Evolutionary conservation across 23 tunicate genomes (phyloP).

Genomic region (Trididemnum clinides): DNA sequence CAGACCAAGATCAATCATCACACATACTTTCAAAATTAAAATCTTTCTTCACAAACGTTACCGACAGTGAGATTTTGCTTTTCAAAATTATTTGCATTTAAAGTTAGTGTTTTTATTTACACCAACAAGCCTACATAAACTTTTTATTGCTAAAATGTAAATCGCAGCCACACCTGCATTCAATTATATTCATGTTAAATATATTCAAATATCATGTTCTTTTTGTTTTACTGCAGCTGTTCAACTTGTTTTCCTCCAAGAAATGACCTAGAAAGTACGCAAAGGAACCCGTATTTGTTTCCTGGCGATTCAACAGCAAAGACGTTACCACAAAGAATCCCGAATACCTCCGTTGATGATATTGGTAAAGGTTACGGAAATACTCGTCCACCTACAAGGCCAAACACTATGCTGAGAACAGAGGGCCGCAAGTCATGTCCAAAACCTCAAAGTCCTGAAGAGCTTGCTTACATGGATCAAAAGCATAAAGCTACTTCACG

Average conservation of each 20-base stretch:
- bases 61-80: no score
- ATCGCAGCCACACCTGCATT: not conserved
- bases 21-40: no score
- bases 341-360: not conserved
- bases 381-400: slow-evolving; percentile 35
- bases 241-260: slow-evolving; percentile 30
- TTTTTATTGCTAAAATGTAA: not conserved
- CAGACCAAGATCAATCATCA: no score
- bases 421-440: not conserved
- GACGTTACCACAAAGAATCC: not conserved
- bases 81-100: no score
- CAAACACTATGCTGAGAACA: not conserved
- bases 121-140: no score
- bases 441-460: not conserved
- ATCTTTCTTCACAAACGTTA: no score
- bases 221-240: slow-evolving; percentile 26
- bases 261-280: not conserved
- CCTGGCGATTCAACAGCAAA: slow-evolving; percentile 28
- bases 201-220: not conserved
- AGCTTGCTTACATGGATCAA: not conserved
- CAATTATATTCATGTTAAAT: not conserved
- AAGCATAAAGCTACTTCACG: not conserved
- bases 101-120: no score
- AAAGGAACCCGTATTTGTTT: slow-evolving; percentile 53
- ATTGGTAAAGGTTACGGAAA: not conserved